Evolutionary conservation across 2,797 vertebrate genomes (phyloP), one percentile per base, ranked within the genome.

Genomic region (Anas capensis): DNA sequence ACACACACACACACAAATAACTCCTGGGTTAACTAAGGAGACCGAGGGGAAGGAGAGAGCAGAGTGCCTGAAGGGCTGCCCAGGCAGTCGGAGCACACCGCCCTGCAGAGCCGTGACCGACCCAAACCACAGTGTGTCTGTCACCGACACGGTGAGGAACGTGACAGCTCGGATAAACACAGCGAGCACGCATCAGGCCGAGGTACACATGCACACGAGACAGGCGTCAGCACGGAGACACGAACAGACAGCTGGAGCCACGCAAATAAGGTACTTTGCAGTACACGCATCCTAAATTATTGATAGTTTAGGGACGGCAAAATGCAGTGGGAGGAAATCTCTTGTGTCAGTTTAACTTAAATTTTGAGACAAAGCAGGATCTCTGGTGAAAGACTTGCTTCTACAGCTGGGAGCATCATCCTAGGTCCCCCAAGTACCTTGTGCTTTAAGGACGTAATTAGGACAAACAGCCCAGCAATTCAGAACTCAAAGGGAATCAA

Each of bases 391-490:
- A 62, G 58, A 66, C 34, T 53, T 66, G 27, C 34, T 81, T 88
- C 42, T 38, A 29, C 7, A 24, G 65, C 65, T 80, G 54, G 51
- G 13, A 91, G 58, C 36, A 44, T 38, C 54, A 69, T 91, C 80
- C 38, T 7, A 44, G 71, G 60, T 31, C 24, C 24, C 44, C 7
- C 48, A 27, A 19, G 3, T 48, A 40, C 44, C 61, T 89, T 48
- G 57, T 86, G 51, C 21, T 83, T 81, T 46, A 53, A 75, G 49
- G 69, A 69, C 68, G 65, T 78, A 90, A 93, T 68, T 76, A 79
- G 73, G 86, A 92, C 53, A 96, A 92, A 53, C 68, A 94, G 76
- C 46, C 4, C 3, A 81, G 64, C 81, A 92, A 61, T 31, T 75
- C 76, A 92, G 75, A 68, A 77, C 69, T 87, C 49, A 14, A 24